Base-by-base conservation (phyloP, 2,113 vertebrate species). In the Corydoras sp. region DNA sequence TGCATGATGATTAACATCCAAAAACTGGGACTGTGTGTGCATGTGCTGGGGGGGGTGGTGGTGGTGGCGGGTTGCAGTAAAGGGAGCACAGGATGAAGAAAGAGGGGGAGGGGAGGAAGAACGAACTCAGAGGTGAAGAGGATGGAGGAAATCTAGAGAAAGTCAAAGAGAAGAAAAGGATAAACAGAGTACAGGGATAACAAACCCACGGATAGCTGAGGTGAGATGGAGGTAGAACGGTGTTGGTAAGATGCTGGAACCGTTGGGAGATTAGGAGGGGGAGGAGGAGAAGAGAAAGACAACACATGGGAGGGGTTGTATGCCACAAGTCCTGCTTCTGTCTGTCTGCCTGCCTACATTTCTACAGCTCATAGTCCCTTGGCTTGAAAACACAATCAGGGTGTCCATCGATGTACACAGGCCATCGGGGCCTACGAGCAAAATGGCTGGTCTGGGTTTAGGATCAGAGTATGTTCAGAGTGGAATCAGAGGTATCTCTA, bases 51-150 rank as follows among this genome's bases (percentile, higher is more conserved):
- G 65, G 56, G 9, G 50, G n/a, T n/a, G n/a, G n/a, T n/a, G 18
- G 63, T 13, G 30, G 10, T 60, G 12, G 71, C 31, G 31, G 62
- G 30, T 51, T 75, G 76, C 68, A 68, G 72, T 62, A 50, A 55
- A 62, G 59, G 51, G 18, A 73, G 72, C 58, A 73, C 72, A 68
- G 65, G 72, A 73, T 73, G 72, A 72, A 76, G 77, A 79, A 74
- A 68, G 70, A 76, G 77, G 77, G 77, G 77, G 77, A 76, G 70
- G 77, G 77, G 77, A 76, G 58, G 65, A 68, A 76, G 76, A 73
- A 79, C 73, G 73, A 79, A 79, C 77, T 70, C 73, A 59, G 77
- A 79, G 77, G 77, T 79, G 77, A 79, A 76, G 70, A 79, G 73
- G 74, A 79, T 79, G 73, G 65, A 79, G 69, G 73, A 76, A 79